Conservation (phyloP, 2,888 invertebrate genomes). For the Scaptodrosophila latifasciaeformis region DNA sequence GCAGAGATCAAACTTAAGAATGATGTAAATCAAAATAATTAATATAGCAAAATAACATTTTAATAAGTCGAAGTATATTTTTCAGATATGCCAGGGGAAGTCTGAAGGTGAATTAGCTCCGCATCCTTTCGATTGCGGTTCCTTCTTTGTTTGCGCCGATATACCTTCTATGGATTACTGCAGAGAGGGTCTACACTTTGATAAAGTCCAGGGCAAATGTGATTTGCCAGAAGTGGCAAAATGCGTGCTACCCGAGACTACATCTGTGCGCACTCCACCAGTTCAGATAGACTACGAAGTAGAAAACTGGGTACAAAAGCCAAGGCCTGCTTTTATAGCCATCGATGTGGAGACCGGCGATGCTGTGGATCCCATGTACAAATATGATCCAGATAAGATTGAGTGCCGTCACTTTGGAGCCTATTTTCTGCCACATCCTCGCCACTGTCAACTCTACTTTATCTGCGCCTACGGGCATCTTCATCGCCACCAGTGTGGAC, state of each 20-base stretch:
- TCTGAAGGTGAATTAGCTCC: constrained; percentile 45
- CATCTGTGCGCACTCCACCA: not conserved
- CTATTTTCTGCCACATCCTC: constrained; percentile 72
- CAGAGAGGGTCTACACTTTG: constrained; percentile 55
- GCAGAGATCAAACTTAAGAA: no score
- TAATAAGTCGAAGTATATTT: no score
- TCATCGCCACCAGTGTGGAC: constrained; percentile 68
- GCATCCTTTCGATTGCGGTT: constrained; percentile 64
- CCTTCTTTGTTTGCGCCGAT: constrained; percentile 58
- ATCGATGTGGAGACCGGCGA: constrained; percentile 53
- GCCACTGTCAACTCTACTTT: constrained; percentile 63
- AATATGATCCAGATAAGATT: constrained; percentile 60
- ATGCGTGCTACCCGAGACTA: constrained; percentile 22
- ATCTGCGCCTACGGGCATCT: constrained; percentile 71
- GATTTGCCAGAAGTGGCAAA: constrained; percentile 55
- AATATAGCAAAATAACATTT: no score
- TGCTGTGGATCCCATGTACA: constrained; percentile 53
- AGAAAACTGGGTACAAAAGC: constrained; percentile 28
- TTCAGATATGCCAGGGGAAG: constrained; percentile 52
- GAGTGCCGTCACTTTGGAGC: constrained; percentile 70
- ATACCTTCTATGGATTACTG: constrained; percentile 54
- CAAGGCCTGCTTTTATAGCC: constrained; percentile 52
- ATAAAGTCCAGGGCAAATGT: constrained; percentile 51
- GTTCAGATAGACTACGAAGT: not conserved
- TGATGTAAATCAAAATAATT: no score